phyloP scores from a whole-genome alignment of 2,113 vertebrate genomes.

The Felis catus region DNA sequence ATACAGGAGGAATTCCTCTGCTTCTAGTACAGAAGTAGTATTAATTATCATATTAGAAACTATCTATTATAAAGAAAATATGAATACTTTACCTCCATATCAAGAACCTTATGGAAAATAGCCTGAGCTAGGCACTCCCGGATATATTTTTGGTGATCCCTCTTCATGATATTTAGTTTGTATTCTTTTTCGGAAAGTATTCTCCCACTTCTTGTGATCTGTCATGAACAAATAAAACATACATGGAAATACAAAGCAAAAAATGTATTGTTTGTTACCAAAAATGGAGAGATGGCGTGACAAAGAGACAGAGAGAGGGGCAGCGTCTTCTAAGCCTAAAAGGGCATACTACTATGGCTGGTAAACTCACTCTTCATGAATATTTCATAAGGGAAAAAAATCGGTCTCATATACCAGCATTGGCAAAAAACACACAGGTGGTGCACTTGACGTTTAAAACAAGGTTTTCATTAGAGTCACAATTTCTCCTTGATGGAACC shows the following conservation, averaged over 20 bases:
- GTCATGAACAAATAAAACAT: slow-evolving; percentile 37
- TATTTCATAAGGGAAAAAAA: slow-evolving; percentile 52
- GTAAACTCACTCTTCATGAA: slow-evolving; percentile 39
- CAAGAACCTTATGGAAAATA: slow-evolving; percentile 92
- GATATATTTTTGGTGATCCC: slow-evolving; percentile 88
- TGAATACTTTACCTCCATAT: slow-evolving; percentile 89
- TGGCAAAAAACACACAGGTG: slow-evolving; percentile 57
- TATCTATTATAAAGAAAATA: not conserved
- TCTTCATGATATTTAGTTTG: slow-evolving; percentile 87
- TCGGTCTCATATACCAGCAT: not conserved
- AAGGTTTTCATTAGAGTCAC: slow-evolving; percentile 58
- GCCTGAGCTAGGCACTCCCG: slow-evolving; percentile 91
- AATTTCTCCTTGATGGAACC: slow-evolving; percentile 59
- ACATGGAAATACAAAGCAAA: not conserved
- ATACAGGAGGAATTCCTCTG: not conserved
- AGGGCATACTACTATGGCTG: not conserved
- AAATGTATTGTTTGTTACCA: not conserved
- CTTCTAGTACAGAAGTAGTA: not conserved
- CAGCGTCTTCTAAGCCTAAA: not conserved
- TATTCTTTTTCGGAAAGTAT: slow-evolving; percentile 96
- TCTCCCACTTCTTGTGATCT: slow-evolving; percentile 94
- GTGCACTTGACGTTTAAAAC: slow-evolving; percentile 38
- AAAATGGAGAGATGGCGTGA: not conserved
- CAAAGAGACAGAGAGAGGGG: not conserved
- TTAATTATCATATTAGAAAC: not conserved